phyloP scores from a whole-genome alignment of 2,888 invertebrate species.

The Philonicus albiceps region DNA sequence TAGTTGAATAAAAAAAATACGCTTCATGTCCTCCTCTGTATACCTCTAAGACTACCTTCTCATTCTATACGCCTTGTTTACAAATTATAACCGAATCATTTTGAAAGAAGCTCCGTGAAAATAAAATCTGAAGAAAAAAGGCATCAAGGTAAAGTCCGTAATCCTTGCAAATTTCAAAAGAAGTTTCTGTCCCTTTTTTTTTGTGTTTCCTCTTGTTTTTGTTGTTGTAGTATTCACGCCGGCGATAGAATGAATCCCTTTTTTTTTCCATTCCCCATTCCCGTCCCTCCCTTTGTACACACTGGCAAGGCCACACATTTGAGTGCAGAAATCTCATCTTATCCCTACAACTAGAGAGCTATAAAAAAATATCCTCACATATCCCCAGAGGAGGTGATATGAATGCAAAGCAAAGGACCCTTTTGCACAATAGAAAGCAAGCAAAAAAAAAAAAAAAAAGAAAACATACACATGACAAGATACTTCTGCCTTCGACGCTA shows the following conservation, averaged over 20 bases:
- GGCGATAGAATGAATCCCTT: background rate
- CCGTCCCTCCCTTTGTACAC: background rate
- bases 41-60: background rate
- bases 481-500: background rate
- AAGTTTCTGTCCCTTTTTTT: background rate
- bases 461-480: background rate
- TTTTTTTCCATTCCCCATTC: background rate
- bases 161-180: background rate
- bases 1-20: background rate
- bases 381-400: background rate
- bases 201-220: background rate
- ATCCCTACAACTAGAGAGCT: background rate
- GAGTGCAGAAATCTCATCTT: conserved; percentile 9
- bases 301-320: background rate
- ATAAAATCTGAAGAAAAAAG: background rate
- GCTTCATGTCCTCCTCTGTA: background rate
- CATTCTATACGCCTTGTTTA: background rate
- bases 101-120: background rate
- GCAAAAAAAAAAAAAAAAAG: background rate
- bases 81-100: background rate
- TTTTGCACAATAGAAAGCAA: background rate
- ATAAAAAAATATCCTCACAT: conserved; percentile 13
- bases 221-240: background rate
- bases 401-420: background rate
- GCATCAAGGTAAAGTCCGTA: background rate